These are phyloP conservation scores for Seladonia tumulorum DNA, from an alignment of 2,888 invertebrate species.

Conservation along the genomic window DNA sequence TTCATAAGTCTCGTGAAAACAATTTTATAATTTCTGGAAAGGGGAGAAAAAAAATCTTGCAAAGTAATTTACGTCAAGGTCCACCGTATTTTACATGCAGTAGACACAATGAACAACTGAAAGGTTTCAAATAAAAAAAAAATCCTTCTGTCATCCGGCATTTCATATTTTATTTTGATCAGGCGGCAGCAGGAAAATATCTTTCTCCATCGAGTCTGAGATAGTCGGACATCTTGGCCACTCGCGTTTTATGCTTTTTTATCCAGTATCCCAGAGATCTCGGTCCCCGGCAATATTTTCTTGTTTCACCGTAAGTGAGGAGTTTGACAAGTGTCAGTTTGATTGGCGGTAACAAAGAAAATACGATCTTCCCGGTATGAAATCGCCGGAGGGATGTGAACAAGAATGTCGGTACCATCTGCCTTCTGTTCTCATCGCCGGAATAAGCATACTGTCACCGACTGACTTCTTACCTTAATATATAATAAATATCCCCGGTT, in stretches of 20 bases:
- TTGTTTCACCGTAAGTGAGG: slow-evolving; percentile 35
- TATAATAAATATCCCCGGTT: slow-evolving; percentile 14
- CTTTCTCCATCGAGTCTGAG: neutral
- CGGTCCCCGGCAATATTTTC: slow-evolving; percentile 26
- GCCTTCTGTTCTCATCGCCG: slow-evolving; percentile 31
- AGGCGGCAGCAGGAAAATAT: neutral
- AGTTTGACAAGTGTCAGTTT: slow-evolving; percentile 52
- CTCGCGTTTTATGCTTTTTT: neutral
- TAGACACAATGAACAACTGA: neutral
- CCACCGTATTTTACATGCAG: neutral
- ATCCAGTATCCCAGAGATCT: neutral
- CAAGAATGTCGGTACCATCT: slow-evolving; percentile 48
- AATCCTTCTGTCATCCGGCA: neutral
- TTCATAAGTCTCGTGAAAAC: neutral
- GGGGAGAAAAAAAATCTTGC: no score
- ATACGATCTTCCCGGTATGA: slow-evolving; percentile 49
- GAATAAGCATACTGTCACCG: slow-evolving; percentile 37
- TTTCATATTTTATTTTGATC: neutral
- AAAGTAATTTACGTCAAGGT: no score
- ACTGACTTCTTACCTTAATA: slow-evolving; percentile 35
- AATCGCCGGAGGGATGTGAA: slow-evolving; percentile 42
- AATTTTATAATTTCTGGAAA: neutral
- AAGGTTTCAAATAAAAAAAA: neutral
- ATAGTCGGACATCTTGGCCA: neutral
- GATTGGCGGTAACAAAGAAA: slow-evolving; percentile 67